A percentile compares a stretch with the other conserved stretches of the same genome.
These are phyloP conservation scores for Drosophila formosana DNA, from an alignment of 2,888 invertebrate genomes.

Conservation along the genomic window DNA sequence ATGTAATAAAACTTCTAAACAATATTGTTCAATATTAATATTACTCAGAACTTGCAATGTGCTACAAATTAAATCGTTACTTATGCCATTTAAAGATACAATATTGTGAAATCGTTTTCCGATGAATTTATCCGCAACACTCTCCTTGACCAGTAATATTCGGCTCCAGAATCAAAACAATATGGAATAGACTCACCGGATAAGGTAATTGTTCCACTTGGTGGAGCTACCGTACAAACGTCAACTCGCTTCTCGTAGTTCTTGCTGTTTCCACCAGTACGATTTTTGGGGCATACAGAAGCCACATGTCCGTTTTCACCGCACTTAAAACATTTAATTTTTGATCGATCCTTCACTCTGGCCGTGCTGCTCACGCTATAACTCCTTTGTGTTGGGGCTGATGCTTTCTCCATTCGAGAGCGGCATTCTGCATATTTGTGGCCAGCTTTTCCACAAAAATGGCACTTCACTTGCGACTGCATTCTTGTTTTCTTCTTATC, in stretches of 20 bases:
- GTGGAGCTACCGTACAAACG: constrained; percentile 12
- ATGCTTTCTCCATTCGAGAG: constrained; percentile 19
- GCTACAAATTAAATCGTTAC: constrained; percentile 10
- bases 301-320: constrained; percentile 2
- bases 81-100: neutral
- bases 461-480: constrained; percentile 17
- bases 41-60: constrained; percentile 13
- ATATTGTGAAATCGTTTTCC: neutral
- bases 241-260: neutral
- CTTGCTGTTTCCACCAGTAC: neutral
- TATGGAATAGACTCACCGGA: constrained; percentile 20
- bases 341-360: constrained; percentile 4
- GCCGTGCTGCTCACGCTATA: neutral
- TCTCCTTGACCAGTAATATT: neutral
- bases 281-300: neutral
- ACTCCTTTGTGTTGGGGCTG: constrained; percentile 11
- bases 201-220: constrained; percentile 12
- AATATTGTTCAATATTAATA: constrained; percentile 17
- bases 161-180: constrained; percentile 7
- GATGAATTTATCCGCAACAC: too few species aligned
- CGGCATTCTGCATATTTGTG: constrained; percentile 24
- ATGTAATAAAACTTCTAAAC: constrained; percentile 8
- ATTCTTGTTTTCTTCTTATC: constrained; percentile 14
- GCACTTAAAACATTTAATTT: neutral
- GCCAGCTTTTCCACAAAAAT: constrained; percentile 18